phyloP scores from a whole-genome alignment of 2,888 invertebrate species.

The Kuschelorhynchus macadamiae region DNA sequence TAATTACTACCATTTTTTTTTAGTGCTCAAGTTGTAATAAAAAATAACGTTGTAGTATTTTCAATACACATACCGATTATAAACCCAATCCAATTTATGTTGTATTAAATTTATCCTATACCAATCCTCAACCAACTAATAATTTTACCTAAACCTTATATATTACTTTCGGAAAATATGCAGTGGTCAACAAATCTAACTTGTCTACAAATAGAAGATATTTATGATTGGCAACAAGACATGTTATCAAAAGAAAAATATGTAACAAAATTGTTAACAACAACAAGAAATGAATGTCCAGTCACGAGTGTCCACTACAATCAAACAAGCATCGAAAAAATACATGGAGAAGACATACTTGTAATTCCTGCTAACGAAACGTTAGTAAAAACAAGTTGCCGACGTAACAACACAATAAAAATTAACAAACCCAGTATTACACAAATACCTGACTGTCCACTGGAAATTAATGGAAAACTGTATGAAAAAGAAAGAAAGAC shows the following conservation, averaged over 20 bases:
- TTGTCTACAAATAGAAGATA: slow-evolving; percentile 1
- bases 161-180: no score
- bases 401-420: no score
- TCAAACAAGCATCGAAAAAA: slow-evolving; percentile 11
- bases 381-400: background rate
- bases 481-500: no score
- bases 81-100: background rate
- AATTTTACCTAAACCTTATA: background rate
- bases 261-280: no score
- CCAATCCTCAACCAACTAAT: slow-evolving; percentile 5
- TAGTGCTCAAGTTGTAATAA: background rate
- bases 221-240: background rate
- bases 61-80: slow-evolving; percentile 8
- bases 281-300: slow-evolving; percentile 6
- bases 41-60: background rate
- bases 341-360: slow-evolving; percentile 11
- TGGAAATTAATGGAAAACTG: no score
- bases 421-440: no score
- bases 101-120: slow-evolving; percentile 2
- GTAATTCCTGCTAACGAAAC: background rate
- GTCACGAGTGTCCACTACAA: background rate
- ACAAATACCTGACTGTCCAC: no score
- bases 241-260: no score
- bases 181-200: no score
- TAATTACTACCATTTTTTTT: slow-evolving; percentile 1